Evolutionary conservation across 2,888 invertebrate genomes (phyloP), one percentile per base, ranked within the genome.

Genomic region (Drosophila pseudotakahashii): DNA sequence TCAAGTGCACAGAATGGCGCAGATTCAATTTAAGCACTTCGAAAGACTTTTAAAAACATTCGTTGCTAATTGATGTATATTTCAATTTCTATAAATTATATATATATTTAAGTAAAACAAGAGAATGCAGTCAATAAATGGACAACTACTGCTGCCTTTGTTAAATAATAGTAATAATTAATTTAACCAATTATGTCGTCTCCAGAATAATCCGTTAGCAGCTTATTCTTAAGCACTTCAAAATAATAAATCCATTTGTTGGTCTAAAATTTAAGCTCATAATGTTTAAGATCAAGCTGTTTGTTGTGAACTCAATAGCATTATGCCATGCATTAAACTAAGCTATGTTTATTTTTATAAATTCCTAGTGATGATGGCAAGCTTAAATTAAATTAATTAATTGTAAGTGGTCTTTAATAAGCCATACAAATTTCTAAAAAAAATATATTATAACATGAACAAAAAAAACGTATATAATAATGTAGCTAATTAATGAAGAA

Each of bases 341-440:
- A 7, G 32, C n/a, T n/a, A n/a, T n/a, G n/a, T n/a, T n/a, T n/a
- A n/a, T n/a, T n/a, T 19, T 19, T 19, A 19, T 19, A 19, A 23
- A 23, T 55, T 10, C 13, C 0, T 11, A 2, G n/a, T 7, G 5
- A 54, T 16, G 19, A 54, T 16, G 19, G 5, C 30, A 6, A 19
- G 37, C 11, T 19, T 14, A 16, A 42, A 36, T 44, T 16, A 44
- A 58, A 48, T 61, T 48, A 63, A 63, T 61, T 63, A 34, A 47
- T 5, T 61, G 44, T 23, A 37, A 62, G 47, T 41, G 39, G 11
- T 34, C 42, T 51, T 51, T 26, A 57, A 19, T 19, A 44, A 23
- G 9, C 14, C 11, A 55, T 34, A 41, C 13, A 19, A 30, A 9
- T 13, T 30, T 42, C 2, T 11, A 7, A 42, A 32, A 16, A 16